Conservation (phyloP, 2,113 vertebrate species). For the Sphaerodactylus townsendi region DNA sequence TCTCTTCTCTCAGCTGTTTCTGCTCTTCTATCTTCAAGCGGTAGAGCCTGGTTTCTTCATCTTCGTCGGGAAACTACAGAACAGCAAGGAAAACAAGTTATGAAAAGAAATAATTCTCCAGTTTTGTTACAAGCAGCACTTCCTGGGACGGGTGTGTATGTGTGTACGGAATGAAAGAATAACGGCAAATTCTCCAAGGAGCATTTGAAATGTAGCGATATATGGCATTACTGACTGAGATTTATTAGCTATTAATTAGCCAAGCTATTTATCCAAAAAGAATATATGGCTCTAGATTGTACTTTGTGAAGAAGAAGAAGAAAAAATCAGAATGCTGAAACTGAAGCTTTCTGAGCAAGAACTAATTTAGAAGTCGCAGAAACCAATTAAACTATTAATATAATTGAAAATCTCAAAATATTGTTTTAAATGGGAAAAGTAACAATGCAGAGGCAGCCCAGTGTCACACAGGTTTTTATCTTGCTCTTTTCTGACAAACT, state of each 20-base stretch:
- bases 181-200: background rate
- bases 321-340: slow-evolving; percentile 57
- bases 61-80: slow-evolving; percentile 87
- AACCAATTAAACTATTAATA: slow-evolving; percentile 77
- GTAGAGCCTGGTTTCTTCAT: slow-evolving; percentile 93
- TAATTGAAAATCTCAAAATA: slow-evolving; percentile 76
- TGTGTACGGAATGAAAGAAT: no score
- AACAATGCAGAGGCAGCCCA: slow-evolving; percentile 58
- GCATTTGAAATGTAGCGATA: background rate
- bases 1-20: slow-evolving; percentile 93
- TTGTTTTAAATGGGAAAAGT: slow-evolving; percentile 60
- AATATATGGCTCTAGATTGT: slow-evolving; percentile 45
- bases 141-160: background rate
- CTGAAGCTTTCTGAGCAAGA: slow-evolving; percentile 60
- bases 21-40: slow-evolving; percentile 96
- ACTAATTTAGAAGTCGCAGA: slow-evolving; percentile 73
- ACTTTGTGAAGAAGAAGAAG: slow-evolving; percentile 36
- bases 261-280: slow-evolving; percentile 17
- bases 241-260: slow-evolving; percentile 48
- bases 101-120: background rate
- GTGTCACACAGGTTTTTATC: slow-evolving; percentile 78
- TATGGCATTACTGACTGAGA: background rate
- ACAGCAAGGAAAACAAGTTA: slow-evolving; percentile 4
- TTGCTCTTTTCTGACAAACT: slow-evolving; percentile 79
- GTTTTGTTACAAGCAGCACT: background rate